These are phyloP conservation scores for Arbacia lixula DNA, from an alignment of 53 echinoderm and acorn worm species.

Conservation along the genomic window DNA sequence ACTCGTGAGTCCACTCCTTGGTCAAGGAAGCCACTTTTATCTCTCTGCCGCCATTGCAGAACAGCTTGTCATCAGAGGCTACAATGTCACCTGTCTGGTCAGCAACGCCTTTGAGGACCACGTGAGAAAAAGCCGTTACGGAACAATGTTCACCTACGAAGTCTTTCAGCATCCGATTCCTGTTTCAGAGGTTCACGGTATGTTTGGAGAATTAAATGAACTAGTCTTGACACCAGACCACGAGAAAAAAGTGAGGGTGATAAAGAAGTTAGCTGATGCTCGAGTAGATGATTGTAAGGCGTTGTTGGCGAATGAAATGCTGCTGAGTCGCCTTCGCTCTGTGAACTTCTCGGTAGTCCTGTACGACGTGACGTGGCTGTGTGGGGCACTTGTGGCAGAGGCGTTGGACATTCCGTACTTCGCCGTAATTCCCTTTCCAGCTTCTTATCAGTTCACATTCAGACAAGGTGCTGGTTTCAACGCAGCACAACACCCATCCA, in stretches of 20 bases:
- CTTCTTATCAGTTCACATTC: neutral
- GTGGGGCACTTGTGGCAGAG: constrained; percentile 22
- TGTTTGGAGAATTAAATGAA: constrained; percentile 28
- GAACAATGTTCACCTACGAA: constrained; percentile 56
- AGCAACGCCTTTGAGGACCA: constrained; percentile 60
- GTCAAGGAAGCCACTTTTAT: constrained; percentile 69
- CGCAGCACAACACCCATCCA: neutral
- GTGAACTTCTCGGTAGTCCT: constrained; percentile 41
- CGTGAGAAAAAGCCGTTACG: constrained; percentile 51
- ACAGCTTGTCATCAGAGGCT: constrained; percentile 48
- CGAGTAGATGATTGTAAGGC: constrained; percentile 10
- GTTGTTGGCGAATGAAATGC: neutral
- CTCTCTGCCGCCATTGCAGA: constrained; percentile 56
- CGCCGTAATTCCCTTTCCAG: neutral
- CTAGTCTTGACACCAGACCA: no score
- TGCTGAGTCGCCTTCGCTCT: neutral
- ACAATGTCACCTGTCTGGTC: constrained; percentile 64
- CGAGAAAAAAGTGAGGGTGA: no score
- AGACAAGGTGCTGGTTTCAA: neutral
- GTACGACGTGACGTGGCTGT: constrained; percentile 24
- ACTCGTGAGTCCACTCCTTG: constrained; percentile 22
- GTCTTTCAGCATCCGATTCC: constrained; percentile 55
- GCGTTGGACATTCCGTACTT: constrained; percentile 6
- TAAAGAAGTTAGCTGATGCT: neutral
- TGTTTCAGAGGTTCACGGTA: constrained; percentile 17